These are phyloP conservation scores for Phymanthus crucifer DNA, from an alignment of 92 coral and sea anemone species.

Conservation along the genomic window DNA sequence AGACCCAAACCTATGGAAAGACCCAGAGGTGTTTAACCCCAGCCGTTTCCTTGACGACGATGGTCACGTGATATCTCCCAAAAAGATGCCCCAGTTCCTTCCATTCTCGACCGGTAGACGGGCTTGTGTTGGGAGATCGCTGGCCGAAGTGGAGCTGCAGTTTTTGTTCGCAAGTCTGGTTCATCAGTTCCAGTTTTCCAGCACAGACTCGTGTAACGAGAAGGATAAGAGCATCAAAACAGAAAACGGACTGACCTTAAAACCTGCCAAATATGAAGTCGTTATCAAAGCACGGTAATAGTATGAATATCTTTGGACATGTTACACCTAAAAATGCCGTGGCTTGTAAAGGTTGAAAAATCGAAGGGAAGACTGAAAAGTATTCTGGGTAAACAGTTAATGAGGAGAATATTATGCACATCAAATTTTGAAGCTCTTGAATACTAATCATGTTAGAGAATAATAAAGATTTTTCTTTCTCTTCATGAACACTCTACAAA, in stretches of 20 bases:
- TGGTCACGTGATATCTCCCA: slow-evolving; percentile 21
- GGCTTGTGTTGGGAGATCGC: slow-evolving; percentile 12
- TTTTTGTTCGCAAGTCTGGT: slow-evolving; percentile 17
- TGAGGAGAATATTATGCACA: no score
- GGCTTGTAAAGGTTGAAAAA: no score
- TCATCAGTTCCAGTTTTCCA: slow-evolving; percentile 24
- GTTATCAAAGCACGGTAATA: slow-evolving; percentile 13
- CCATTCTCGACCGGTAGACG: slow-evolving; percentile 34
- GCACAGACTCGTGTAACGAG: background rate
- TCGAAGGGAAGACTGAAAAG: no score
- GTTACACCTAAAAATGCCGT: no score
- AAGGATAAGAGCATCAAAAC: background rate
- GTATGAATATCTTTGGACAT: no score
- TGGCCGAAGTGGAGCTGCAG: slow-evolving; percentile 26
- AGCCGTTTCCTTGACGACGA: slow-evolving; percentile 64
- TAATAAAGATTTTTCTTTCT: no score
- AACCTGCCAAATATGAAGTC: slow-evolving; percentile 22
- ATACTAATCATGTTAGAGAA: no score
- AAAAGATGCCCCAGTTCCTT: background rate
- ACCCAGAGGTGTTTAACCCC: slow-evolving; percentile 75
- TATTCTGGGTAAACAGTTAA: no score
- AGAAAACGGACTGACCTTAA: slow-evolving; percentile 27
- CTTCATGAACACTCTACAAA: no score
- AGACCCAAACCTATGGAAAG: slow-evolving; percentile 55
- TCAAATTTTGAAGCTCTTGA: no score